Evolutionary conservation across 2,113 vertebrate species (phyloP).

Genomic region (Macrotus californicus): DNA sequence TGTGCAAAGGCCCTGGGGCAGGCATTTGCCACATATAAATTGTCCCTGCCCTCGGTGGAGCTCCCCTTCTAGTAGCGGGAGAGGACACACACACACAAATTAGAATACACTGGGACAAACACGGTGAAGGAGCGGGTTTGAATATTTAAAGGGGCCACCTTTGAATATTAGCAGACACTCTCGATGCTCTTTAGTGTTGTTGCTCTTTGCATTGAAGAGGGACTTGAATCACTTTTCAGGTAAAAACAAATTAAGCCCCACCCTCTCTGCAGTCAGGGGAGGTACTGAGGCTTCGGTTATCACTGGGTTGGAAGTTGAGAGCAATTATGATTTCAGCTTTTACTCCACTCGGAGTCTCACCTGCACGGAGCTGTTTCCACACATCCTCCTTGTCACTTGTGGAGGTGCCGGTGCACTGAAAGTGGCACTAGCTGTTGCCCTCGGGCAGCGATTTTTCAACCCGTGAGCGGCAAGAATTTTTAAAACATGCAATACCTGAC

Average conservation of each 20-base stretch:
- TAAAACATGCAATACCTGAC: neutral
- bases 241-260: neutral
- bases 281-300: neutral
- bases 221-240: neutral
- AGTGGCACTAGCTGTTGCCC: neutral
- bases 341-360: neutral
- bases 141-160: neutral
- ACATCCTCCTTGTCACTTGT: neutral
- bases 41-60: accelerated
- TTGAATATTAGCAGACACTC: neutral
- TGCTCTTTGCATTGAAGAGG: neutral
- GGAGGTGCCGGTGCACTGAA: neutral
- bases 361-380: neutral
- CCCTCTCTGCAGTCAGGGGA: neutral
- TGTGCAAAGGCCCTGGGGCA: neutral
- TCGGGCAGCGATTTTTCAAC: neutral
- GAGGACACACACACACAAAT: neutral
- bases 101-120: neutral
- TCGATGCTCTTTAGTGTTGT: neutral
- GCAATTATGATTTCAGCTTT: neutral
- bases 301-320: neutral
- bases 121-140: neutral
- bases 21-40: neutral
- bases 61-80: no score
- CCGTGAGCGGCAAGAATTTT: neutral